Base-by-base conservation (phyloP, 2,888 invertebrate species). In the Crioceris asparagi region DNA sequence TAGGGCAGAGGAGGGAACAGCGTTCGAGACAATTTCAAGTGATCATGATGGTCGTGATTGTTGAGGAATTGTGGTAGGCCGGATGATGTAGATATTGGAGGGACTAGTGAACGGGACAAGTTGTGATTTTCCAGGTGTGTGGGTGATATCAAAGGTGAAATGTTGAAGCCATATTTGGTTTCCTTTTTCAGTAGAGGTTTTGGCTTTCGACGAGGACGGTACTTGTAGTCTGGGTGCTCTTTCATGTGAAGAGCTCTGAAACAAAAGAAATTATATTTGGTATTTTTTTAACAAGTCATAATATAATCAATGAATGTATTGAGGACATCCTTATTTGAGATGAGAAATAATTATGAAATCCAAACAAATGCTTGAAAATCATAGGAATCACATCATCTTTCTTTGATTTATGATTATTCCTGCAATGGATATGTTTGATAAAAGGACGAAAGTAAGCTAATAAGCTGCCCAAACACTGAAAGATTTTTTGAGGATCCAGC, bases 171-270 rank as follows among this genome's bases (percentile, higher is more conserved):
- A 56, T 77, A 81, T 56, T 82, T 82, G 16, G 78, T 76, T 52
- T 83, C 83, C 51, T 83, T 83, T 62, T 87, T 87, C 46, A 84
- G 74, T 10, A 86, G 69, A 0, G 86, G 82, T 62, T 88, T 88
- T 3, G 88, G 88, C 64, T 90, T 88, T 55, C 88, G 70, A 36
- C 88, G 71, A 8, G 88, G 88, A 29, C 88, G 74, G 68, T 88
- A 90, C 66, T 90, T 90, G 72, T 90, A 90, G 67, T 90, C 88
- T 4, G 88, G 90, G 56, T 88, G 88, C 60, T 90, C 88, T 66
- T 87, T 88, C 88, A 90, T 90, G 71, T 90, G 88, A 8, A 90
- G 72, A 23, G 88, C 87, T 62, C 88, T 90, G 75, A 17, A 69
- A 69, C 30, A 44, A 50, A 40, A 38, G 23, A 33, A 29, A 26